Evolutionary conservation across 2,113 vertebrate genomes (phyloP).

Genomic region (Taurulus bubalis): DNA sequence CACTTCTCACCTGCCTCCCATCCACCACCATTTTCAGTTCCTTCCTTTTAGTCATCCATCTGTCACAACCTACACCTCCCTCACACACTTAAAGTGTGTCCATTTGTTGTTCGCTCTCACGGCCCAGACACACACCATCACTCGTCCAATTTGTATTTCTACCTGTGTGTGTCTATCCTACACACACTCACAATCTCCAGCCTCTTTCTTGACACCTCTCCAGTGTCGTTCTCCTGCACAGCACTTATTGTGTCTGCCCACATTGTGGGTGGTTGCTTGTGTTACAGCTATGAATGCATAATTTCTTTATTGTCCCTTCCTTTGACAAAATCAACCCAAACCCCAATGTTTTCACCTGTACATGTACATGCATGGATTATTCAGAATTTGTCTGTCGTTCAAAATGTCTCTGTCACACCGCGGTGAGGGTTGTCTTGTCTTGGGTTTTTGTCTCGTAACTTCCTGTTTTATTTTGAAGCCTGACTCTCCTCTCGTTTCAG

Average conservation of each 20-base stretch:
- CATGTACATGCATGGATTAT: neutral
- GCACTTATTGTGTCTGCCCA: constrained; percentile 40
- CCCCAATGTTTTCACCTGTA: constrained; percentile 2
- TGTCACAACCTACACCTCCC: constrained; percentile 72
- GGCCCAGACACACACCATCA: constrained; percentile 40
- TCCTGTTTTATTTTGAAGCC: no score
- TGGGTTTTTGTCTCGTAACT: no score
- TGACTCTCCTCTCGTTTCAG: no score
- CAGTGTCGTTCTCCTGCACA: constrained; percentile 26
- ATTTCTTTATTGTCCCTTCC: constrained; percentile 35
- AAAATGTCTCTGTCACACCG: no score
- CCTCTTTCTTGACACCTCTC: constrained; percentile 40
- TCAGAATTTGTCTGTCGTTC: neutral
- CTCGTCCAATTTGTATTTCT: constrained; percentile 44
- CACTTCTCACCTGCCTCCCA: constrained; percentile 58
- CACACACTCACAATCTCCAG: constrained; percentile 37
- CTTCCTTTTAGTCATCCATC: constrained; percentile 70
- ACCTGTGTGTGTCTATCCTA: constrained; percentile 40
- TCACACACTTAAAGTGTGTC: constrained; percentile 61
- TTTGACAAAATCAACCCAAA: constrained; percentile 12
- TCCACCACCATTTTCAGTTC: constrained; percentile 58
- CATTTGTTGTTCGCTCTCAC: constrained; percentile 49
- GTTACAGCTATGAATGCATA: constrained; percentile 25
- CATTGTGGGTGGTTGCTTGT: constrained; percentile 41
- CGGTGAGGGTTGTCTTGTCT: no score